Evolutionary conservation across 2,113 vertebrate species (phyloP).

Genomic region (Pelecanoides urinatrix): DNA sequence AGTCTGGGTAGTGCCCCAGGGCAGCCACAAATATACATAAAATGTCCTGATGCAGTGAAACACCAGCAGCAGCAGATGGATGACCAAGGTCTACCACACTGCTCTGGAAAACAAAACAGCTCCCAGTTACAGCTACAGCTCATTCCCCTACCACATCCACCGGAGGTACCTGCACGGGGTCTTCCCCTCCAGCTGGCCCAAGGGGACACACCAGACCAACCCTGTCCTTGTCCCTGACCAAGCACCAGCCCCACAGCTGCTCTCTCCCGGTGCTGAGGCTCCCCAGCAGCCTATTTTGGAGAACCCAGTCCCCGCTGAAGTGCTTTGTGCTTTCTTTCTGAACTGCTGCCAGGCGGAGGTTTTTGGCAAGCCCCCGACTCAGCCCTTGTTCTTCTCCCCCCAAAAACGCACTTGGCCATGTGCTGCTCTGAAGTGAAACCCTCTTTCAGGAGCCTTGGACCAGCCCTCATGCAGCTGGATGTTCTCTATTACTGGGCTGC

Average conservation of each 20-base stretch:
- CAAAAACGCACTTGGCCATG: not conserved
- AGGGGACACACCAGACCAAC: not conserved
- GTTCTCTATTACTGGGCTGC: not conserved
- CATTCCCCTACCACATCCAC: fast-evolving
- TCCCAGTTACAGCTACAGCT: not conserved
- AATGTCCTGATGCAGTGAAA: not conserved
- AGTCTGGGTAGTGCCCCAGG: not conserved
- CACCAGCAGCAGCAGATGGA: not conserved
- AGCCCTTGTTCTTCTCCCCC: not conserved
- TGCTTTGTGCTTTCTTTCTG: not conserved
- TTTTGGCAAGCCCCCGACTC: not conserved
- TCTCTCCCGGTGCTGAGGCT: fast-evolving
- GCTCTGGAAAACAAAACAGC: not conserved
- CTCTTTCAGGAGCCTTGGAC: no score
- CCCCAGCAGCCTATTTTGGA: not conserved
- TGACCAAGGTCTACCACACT: not conserved
- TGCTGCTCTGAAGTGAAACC: not conserved
- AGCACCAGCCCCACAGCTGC: not conserved
- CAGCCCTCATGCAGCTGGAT: not conserved
- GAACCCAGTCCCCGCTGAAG: not conserved
- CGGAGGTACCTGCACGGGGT: fast-evolving
- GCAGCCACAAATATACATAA: not conserved
- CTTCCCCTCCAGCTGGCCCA: not conserved
- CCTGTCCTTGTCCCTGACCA: not conserved
- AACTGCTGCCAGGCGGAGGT: not conserved